Percentiles rank a stretch among this genome's conserved stretches.
These are phyloP conservation scores for Silurus meridionalis DNA, from an alignment of 2,113 vertebrate species.

Conservation along the genomic window DNA sequence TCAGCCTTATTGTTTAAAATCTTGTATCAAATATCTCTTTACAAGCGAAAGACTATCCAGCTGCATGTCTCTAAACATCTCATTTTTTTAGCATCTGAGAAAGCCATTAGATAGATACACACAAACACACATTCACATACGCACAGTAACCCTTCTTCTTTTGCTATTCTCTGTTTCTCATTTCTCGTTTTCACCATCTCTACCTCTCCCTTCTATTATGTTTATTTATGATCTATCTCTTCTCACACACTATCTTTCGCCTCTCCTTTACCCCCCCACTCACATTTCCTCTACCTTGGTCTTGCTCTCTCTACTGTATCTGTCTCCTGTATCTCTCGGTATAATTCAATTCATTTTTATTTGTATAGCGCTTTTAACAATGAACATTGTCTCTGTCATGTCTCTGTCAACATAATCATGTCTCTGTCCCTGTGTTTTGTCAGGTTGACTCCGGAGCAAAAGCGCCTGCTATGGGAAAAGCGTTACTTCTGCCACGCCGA, in stretches of 20 bases:
- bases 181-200: not conserved
- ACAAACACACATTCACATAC: too few species aligned
- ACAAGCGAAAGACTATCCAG: not conserved
- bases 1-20: not conserved
- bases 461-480: slow-evolving; percentile 89
- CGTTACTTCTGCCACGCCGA: slow-evolving; percentile 85
- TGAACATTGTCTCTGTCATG: too few species aligned
- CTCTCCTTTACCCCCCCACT: not conserved
- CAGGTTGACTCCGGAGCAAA: slow-evolving; percentile 83
- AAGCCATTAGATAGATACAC: not conserved
- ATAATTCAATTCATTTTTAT: too few species aligned
- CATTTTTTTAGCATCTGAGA: not conserved
- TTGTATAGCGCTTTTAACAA: too few species aligned
- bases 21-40: not conserved
- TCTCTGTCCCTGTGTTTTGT: not conserved
- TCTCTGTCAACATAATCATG: not conserved
- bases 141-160: not conserved
- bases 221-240: not conserved
- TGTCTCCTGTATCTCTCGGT: not conserved
- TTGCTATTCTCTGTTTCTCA: not conserved
- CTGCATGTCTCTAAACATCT: not conserved
- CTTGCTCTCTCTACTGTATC: not conserved
- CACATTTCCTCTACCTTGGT: not conserved
- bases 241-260: not conserved
- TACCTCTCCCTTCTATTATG: not conserved